Evolutionary conservation across 2,797 vertebrate genomes (phyloP).

Genomic region (Rhadinocentrus ornatus): DNA sequence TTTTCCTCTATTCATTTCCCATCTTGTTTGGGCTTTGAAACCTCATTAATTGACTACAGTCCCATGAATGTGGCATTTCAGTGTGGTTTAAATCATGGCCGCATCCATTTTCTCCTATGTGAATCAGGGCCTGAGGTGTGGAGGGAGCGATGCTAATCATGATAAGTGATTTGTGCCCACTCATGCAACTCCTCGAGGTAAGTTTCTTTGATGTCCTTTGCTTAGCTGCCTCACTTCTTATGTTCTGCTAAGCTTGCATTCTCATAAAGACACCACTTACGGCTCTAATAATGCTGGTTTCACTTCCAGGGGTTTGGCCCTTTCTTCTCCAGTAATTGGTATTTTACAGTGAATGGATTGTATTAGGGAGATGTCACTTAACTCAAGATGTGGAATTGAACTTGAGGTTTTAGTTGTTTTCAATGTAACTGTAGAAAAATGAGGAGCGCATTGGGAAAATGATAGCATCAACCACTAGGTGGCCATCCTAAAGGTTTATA

Average conservation of each 20-base stretch:
- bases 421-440: conserved; percentile 7
- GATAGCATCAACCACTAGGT: conserved; percentile 44
- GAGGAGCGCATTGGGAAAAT: conserved; percentile 5
- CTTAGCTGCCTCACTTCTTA: conserved; percentile 51
- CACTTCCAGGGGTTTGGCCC: conserved; percentile 29
- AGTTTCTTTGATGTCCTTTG: conserved; percentile 51
- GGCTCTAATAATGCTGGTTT: conserved; percentile 54
- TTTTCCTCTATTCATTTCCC: conserved; percentile 42
- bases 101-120: conserved; percentile 1
- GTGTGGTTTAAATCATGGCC: conserved; percentile 35
- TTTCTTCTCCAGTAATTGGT: conserved; percentile 46
- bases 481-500: conserved; percentile 45
- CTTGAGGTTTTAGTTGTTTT: conserved; percentile 31
- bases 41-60: conserved; percentile 54
- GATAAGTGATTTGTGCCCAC: conserved; percentile 72
- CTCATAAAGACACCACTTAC: conserved; percentile 55
- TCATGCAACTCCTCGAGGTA: conserved; percentile 51
- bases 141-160: conserved; percentile 62
- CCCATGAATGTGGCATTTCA: conserved; percentile 63
- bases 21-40: conserved; percentile 18
- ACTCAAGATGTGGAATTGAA: conserved; percentile 28
- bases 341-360: conserved; percentile 56
- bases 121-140: conserved; percentile 22
- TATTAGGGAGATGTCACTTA: conserved; percentile 44
- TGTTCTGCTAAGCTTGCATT: conserved; percentile 61